Percentiles rank a stretch among this genome's conserved stretches.
phyloP scores from a whole-genome alignment of 2,888 invertebrate genomes.

The Cistogaster globosa region DNA sequence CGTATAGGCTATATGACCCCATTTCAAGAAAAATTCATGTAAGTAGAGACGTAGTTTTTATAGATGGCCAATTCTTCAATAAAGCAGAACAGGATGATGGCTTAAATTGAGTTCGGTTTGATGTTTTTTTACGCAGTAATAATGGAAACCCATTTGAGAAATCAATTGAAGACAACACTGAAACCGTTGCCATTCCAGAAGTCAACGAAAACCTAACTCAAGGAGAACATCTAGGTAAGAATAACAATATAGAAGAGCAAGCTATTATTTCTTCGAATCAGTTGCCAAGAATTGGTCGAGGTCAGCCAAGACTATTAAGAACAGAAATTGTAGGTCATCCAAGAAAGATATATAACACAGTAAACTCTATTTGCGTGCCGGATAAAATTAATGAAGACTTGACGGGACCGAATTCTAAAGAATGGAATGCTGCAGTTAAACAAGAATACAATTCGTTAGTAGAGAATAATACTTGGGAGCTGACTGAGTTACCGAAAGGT shows the following conservation, averaged over 20 bases:
- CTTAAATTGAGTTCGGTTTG: not conserved
- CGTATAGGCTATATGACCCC: too few species aligned
- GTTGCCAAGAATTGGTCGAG: constrained; percentile 9
- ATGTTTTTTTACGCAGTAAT: not conserved
- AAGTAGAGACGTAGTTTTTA: too few species aligned
- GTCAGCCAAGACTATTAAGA: constrained; percentile 12
- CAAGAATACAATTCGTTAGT: constrained; percentile 61
- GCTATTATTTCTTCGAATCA: not conserved
- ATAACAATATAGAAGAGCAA: not conserved
- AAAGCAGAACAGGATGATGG: not conserved
- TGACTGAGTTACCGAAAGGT: constrained; percentile 56
- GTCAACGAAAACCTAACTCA: not conserved
- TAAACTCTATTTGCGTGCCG: not conserved
- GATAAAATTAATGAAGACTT: constrained; percentile 9
- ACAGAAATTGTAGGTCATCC: constrained; percentile 37
- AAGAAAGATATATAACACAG: constrained; percentile 7
- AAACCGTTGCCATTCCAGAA: not conserved
- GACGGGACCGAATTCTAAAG: not conserved
- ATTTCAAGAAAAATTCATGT: too few species aligned
- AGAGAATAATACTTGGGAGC: constrained; percentile 65
- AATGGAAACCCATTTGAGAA: too few species aligned
- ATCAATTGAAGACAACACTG: not conserved
- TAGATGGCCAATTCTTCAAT: not conserved
- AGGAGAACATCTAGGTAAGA: not conserved
- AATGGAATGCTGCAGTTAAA: constrained; percentile 67